Evolutionary conservation across 2,797 vertebrate species (phyloP), one percentile per base, ranked within the genome.

Genomic region (Gobionotothen gibberifrons): DNA sequence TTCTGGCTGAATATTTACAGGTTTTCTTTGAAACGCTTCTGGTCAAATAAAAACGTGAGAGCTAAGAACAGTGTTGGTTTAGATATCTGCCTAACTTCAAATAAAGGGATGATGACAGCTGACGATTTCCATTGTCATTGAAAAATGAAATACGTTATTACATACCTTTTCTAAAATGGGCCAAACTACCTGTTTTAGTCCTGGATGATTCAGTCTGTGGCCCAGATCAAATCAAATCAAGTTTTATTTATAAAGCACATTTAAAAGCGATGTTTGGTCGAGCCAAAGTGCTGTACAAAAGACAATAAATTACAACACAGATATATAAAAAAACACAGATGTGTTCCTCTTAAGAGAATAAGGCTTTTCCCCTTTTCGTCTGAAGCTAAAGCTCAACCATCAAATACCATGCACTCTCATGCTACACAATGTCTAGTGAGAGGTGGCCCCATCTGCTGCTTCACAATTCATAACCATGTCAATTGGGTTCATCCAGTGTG

Each of bases 371-470:
- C 12, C 0, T 21, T n/a, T 11, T 52, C 52, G 43, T 55, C n/a
- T 22, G 16, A 26, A 63, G 17, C 48, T 42, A 54, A 63, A 82
- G 49, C 54, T 46, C 44, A 80, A 73, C 44, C 58, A 66, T 55
- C 21, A 56, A 76, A 78, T 72, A 16, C 15, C 42, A 74, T 66
- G 66, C 69, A 61, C 4, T 5, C 40, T 17, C 21, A 79, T 81
- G 66, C 56, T 61, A 43, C 42, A 61, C 63, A 22, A 12, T 9
- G 13, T 67, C 77, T 44, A 57, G 17, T 58, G 63, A 57, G 53
- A 71, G 60, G 14, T 43, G 21, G 12, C 32, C 32, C 52, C 32
- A 40, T 62, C 55, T 52, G 1, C 69, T 43, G 4, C 36, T 44
- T 66, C 32, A 54, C 10, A 52, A 5, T 69, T 19, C 46, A 62